Evolutionary conservation across 2,113 vertebrate species (phyloP).

Genomic region (Elachura formosa): DNA sequence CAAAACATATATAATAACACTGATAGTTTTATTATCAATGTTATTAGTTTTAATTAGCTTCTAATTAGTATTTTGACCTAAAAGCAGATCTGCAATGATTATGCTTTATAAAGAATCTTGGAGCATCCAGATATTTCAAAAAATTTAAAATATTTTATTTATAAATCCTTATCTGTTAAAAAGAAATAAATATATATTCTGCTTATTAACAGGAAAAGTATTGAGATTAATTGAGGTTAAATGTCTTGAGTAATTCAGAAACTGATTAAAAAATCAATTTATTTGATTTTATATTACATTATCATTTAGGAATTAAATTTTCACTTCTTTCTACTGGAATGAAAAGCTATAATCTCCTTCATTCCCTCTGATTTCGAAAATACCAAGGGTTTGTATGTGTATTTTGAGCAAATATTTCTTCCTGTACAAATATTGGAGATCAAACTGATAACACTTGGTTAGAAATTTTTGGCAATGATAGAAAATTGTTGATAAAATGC

Average conservation of each 20-base stretch:
- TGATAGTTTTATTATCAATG: no score
- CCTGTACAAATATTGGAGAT: neutral
- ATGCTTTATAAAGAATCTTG: neutral
- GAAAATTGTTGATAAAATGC: neutral
- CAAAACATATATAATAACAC: neutral
- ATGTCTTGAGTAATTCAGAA: neutral
- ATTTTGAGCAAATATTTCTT: neutral
- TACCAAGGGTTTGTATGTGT: rapidly evolving
- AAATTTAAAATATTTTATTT: neutral
- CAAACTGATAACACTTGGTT: neutral
- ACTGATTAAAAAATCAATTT: neutral
- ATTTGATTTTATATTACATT: neutral
- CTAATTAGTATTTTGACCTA: neutral
- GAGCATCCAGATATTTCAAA: neutral
- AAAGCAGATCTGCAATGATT: neutral
- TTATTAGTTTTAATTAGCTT: neutral
- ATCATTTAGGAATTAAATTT: neutral
- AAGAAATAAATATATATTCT: neutral
- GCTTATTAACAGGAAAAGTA: neutral
- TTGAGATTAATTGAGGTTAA: neutral
- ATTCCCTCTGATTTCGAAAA: neutral
- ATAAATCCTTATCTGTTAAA: neutral
- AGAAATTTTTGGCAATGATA: neutral
- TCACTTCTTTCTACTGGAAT: neutral
- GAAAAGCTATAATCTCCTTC: neutral